Evolutionary conservation across 2,888 invertebrate genomes (phyloP), one percentile per base, ranked within the genome.

Genomic region (Drosophila siamana): DNA sequence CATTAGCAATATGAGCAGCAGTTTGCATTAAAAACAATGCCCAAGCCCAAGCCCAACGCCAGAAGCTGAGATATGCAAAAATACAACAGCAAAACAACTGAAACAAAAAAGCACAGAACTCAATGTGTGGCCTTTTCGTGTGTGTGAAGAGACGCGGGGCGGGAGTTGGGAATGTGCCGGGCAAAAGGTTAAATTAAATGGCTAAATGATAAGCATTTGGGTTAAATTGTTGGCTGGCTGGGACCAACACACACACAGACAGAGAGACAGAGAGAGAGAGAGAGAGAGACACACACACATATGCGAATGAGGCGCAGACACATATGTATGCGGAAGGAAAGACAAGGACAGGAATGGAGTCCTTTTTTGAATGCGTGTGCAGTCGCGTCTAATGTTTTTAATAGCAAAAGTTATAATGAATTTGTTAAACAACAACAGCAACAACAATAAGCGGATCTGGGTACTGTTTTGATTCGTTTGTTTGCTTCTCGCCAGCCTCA

Each of bases 131-230:
- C 61, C 50, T 62, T 71, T 69, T 40, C 59, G 47, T 56, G 40
- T 44, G 67, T 38, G 44, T 50, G 44, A 13, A 15, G 48, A 47
- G 13, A 9, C 22, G 28, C 13, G 30, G 19, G 26, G 26, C n/a
- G 0, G 26, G 33, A 33, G 9, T 28, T 54, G 52, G 19, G 19
- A 30, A 1, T 51, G 62, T 65, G 72, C 57, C 57, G 63, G 75
- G 65, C 76, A 78, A 81, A 82, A 85, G 86, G 86, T 86, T 86
- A 86, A 86, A 86, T 86, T 81, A 86, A 86, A 86, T 86, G 86
- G 86, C 83, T 85, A 86, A 86, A 86, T 86, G 86, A 86, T 86
- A 86, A 86, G 86, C 86, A 86, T 86, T 86, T 86, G 83, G 86
- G 86, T 85, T 85, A 85, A 86, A 85, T 79, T 78, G 86, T 59